These are phyloP conservation scores for Drosophila serrata DNA, from an alignment of 1,140 invertebrate genomes.

Conservation along the genomic window DNA sequence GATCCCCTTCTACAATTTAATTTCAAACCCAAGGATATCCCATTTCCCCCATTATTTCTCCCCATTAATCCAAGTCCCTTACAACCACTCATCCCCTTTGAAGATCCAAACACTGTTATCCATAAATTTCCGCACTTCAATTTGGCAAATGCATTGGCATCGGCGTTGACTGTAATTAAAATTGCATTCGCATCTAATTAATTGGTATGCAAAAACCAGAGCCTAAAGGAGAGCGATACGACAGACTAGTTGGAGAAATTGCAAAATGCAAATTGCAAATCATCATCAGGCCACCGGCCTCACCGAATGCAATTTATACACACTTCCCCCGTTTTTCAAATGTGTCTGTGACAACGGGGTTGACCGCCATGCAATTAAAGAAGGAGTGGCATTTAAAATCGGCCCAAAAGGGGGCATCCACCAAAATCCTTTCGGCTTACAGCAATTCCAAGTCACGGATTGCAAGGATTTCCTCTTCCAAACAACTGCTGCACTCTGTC, in stretches of 20 bases:
- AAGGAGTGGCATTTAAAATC: constrained; percentile 62
- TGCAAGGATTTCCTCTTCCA: constrained; percentile 59
- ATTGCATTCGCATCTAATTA: constrained; percentile 85
- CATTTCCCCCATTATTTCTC: background rate
- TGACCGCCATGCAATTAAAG: constrained; percentile 62
- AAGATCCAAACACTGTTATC: constrained; percentile 26
- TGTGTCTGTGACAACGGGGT: constrained; percentile 17
- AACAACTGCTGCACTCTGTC: constrained; percentile 14
- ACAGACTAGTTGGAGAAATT: constrained; percentile 69
- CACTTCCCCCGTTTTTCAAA: constrained; percentile 8
- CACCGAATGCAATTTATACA: constrained; percentile 50
- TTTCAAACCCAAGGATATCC: background rate
- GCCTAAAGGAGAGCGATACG: constrained; percentile 35
- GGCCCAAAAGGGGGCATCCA: constrained; percentile 63
- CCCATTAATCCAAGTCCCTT: background rate
- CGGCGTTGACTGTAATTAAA: constrained; percentile 79
- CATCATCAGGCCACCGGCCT: constrained; percentile 33
- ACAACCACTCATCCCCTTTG: constrained; percentile 15
- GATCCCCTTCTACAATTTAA: background rate
- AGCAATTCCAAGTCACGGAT: constrained; percentile 61
- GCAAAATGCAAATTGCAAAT: constrained; percentile 69
- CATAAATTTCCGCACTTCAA: constrained; percentile 74
- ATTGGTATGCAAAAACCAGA: constrained; percentile 82
- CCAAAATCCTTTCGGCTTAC: constrained; percentile 56
- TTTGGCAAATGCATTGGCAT: constrained; percentile 69